Percentiles rank a stretch among this genome's conserved stretches.
These are phyloP conservation scores for Hermetia illucens DNA, from an alignment of 1,140 invertebrate genomes.

Conservation along the genomic window DNA sequence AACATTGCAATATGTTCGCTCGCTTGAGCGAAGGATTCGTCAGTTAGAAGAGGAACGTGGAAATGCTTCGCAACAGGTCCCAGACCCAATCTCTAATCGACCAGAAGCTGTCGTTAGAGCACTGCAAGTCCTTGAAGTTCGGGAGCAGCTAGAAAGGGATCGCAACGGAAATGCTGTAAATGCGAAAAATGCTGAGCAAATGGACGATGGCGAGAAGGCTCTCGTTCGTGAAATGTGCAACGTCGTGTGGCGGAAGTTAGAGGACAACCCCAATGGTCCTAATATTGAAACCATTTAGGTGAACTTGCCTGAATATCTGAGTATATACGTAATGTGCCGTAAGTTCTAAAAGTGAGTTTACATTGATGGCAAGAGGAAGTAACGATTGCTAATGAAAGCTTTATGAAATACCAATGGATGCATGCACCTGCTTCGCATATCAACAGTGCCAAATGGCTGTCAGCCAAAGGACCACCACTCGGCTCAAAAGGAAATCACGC, in stretches of 20 bases:
- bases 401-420: too few species aligned
- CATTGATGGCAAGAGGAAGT: too few species aligned
- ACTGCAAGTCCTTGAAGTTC: constrained; percentile 78
- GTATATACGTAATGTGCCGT: too few species aligned
- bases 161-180: constrained; percentile 15
- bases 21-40: constrained; percentile 70
- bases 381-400: too few species aligned
- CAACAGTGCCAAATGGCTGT: too few species aligned
- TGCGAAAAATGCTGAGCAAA: constrained; percentile 32
- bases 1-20: constrained; percentile 75
- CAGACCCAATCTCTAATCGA: constrained; percentile 38
- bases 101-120: constrained; percentile 84
- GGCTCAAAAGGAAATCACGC: too few species aligned
- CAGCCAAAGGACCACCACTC: too few species aligned
- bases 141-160: constrained; percentile 67
- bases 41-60: constrained; percentile 71
- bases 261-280: constrained; percentile 32
- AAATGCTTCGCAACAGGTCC: constrained; percentile 22
- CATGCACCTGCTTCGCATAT: too few species aligned
- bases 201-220: constrained; percentile 84
- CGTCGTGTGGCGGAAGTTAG: constrained; percentile 52
- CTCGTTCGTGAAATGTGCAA: constrained; percentile 94
- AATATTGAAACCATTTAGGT: too few species aligned
- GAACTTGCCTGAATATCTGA: too few species aligned
- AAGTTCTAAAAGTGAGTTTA: too few species aligned